phyloP scores from a whole-genome alignment of 2,797 vertebrate genomes.

The Phoxinus dragarum region DNA sequence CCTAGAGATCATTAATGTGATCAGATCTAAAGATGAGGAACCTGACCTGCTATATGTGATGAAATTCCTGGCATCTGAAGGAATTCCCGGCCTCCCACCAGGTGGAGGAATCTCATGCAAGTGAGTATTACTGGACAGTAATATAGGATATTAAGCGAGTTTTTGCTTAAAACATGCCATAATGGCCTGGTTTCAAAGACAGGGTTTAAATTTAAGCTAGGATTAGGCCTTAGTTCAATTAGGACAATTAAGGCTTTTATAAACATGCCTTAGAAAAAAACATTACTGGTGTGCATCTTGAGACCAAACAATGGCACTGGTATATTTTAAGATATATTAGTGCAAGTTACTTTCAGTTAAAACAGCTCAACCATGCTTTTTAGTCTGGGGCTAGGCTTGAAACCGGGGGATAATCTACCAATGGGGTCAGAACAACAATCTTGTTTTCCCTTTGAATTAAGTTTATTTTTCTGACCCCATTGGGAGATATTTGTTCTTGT shows the following conservation, averaged over 20 bases:
- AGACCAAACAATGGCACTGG: too few species aligned
- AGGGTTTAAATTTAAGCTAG: too few species aligned
- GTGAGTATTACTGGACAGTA: slow-evolving; percentile 66
- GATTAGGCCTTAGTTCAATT: too few species aligned
- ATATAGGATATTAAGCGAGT: background rate
- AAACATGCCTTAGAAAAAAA: too few species aligned
- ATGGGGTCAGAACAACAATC: background rate
- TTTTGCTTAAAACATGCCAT: background rate
- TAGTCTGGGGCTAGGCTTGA: too few species aligned
- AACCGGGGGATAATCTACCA: background rate
- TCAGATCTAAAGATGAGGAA: slow-evolving; percentile 73
- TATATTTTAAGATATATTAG: too few species aligned
- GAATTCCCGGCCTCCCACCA: slow-evolving; percentile 80
- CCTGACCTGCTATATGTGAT: slow-evolving; percentile 81
- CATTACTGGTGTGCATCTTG: too few species aligned
- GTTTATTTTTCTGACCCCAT: background rate
- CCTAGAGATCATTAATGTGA: slow-evolving; percentile 75
- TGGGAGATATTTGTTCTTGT: too few species aligned
- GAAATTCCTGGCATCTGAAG: slow-evolving; percentile 77
- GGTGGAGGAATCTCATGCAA: slow-evolving; percentile 85
- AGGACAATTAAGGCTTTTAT: too few species aligned
- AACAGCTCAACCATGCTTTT: too few species aligned
- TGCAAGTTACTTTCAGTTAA: too few species aligned
- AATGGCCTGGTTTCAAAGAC: too few species aligned
- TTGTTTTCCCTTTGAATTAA: background rate